These are phyloP conservation scores for Agonum fuliginosum DNA, from an alignment of 2,888 invertebrate genomes.

Conservation along the genomic window DNA sequence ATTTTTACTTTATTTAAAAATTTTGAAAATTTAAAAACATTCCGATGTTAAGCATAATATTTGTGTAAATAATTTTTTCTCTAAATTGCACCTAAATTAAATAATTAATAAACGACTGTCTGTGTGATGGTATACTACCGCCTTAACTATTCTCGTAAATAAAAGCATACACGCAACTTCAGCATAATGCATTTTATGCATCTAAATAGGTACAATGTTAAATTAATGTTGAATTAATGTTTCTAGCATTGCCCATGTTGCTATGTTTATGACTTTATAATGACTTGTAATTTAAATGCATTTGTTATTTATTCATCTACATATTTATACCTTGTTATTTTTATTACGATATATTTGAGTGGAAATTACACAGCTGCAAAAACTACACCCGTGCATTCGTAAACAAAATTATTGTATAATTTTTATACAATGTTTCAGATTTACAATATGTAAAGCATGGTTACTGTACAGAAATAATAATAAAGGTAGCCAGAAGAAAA, in stretches of 20 bases:
- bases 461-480: too few species aligned
- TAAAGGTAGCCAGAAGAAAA: too few species aligned
- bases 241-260: conserved; percentile 13
- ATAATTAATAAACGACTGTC: too few species aligned
- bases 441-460: too few species aligned
- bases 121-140: too few species aligned
- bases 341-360: conserved; percentile 7
- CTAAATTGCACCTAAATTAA: too few species aligned
- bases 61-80: too few species aligned
- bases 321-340: conserved; percentile 12
- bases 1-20: too few species aligned
- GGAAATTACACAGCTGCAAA: conserved; percentile 1
- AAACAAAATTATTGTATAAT: too few species aligned
- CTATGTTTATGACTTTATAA: conserved; percentile 30
- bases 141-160: background rate
- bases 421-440: too few species aligned
- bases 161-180: background rate
- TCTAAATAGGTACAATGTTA: conserved; percentile 9
- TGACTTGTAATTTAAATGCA: conserved; percentile 30
- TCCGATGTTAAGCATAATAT: too few species aligned
- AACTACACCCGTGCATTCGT: background rate
- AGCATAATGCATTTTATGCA: background rate
- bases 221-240: conserved; percentile 26
- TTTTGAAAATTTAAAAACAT: too few species aligned
- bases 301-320: conserved; percentile 20